phyloP scores from a whole-genome alignment of 2,797 vertebrate genomes.

The Heteromormyrus szaboi region DNA sequence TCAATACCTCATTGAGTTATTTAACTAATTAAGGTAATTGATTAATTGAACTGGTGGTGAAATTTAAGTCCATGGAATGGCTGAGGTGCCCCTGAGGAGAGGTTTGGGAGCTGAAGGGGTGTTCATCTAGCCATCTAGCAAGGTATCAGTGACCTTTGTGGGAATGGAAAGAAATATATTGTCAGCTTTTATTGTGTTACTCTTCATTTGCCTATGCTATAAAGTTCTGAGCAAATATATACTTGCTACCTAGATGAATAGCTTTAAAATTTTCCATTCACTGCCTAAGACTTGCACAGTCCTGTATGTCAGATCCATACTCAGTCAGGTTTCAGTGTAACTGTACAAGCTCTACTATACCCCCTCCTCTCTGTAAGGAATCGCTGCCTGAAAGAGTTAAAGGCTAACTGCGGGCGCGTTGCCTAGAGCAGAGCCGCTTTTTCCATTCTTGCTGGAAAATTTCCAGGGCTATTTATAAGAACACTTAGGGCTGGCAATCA shows the following conservation, averaged over 20 bases:
- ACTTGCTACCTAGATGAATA: neutral
- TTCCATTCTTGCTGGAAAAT: conserved; percentile 62
- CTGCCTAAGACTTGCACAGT: neutral
- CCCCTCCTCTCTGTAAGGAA: neutral
- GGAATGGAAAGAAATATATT: neutral
- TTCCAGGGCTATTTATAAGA: conserved; percentile 63
- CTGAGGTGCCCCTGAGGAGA: neutral
- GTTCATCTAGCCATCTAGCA: neutral
- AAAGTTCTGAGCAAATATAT: neutral
- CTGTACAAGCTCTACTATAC: neutral
- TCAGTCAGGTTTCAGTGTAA: neutral
- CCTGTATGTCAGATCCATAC: neutral
- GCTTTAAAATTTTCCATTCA: neutral
- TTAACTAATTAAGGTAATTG: neutral
- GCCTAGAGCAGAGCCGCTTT: conserved; percentile 56
- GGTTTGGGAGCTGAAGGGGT: neutral
- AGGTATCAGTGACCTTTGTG: neutral
- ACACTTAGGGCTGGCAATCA: conserved; percentile 47
- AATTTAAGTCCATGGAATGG: neutral
- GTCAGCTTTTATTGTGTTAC: neutral
- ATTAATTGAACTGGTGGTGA: neutral
- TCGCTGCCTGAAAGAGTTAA: conserved; percentile 48
- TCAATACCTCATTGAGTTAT: neutral
- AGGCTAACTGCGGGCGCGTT: conserved; percentile 46
- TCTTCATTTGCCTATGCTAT: neutral